Evolutionary conservation across 2,797 vertebrate genomes (phyloP).

Genomic region (Thripadectes ignobilis): DNA sequence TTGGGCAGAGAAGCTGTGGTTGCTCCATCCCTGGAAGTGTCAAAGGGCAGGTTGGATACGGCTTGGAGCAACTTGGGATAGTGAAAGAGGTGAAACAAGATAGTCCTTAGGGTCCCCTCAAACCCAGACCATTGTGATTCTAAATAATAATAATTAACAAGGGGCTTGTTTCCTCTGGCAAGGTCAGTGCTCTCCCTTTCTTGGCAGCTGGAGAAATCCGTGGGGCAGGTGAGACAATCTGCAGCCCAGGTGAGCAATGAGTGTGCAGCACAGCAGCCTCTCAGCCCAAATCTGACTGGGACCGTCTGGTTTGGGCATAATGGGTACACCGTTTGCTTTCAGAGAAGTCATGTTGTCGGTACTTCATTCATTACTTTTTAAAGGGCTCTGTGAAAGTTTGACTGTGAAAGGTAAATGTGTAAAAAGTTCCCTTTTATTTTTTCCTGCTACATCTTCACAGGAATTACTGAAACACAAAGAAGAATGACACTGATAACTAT

Average conservation of each 20-base stretch:
- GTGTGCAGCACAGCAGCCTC: neutral
- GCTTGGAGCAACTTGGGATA: neutral
- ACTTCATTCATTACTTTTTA: neutral
- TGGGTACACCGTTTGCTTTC: neutral
- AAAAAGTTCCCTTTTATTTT: neutral
- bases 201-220: neutral
- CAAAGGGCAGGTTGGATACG: fast-evolving
- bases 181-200: neutral
- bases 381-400: neutral
- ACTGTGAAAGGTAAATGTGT: neutral
- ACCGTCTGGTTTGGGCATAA: neutral
- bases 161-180: neutral
- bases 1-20: neutral
- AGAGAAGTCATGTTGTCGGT: neutral
- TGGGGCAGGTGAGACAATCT: neutral
- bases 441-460: neutral
- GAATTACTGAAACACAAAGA: constrained; percentile 8
- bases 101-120: neutral
- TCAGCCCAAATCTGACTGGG: neutral
- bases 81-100: fast-evolving
- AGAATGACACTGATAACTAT: neutral
- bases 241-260: neutral
- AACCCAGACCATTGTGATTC: fast-evolving
- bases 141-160: neutral
- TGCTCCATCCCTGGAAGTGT: neutral